phyloP scores from a whole-genome alignment of 2,888 invertebrate genomes.

The Junonia oenone region DNA sequence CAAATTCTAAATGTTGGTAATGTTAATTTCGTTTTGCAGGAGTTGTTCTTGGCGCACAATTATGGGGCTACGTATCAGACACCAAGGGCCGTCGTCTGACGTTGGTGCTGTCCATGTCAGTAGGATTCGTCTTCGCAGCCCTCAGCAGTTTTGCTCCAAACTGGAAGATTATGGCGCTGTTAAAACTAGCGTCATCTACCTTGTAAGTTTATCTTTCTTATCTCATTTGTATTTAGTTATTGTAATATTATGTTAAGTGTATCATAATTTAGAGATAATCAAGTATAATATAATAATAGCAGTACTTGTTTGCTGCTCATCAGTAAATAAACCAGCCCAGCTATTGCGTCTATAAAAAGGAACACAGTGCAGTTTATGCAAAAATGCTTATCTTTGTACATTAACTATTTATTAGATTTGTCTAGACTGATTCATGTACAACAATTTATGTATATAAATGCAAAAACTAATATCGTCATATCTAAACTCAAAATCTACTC shows the following conservation, averaged over 20 bases:
- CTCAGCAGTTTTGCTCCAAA: constrained; percentile 64
- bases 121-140: constrained; percentile 64
- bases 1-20: not conserved
- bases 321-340: too few species aligned
- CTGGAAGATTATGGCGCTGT: constrained; percentile 62
- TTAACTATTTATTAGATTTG: too few species aligned
- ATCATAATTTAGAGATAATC: not conserved
- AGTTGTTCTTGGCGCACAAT: constrained; percentile 64
- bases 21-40: constrained; percentile 38
- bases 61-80: constrained; percentile 72
- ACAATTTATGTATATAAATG: too few species aligned
- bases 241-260: not conserved
- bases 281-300: not conserved
- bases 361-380: too few species aligned
- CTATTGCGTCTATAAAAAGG: too few species aligned
- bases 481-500: too few species aligned
- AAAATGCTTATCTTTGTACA: too few species aligned
- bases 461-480: too few species aligned
- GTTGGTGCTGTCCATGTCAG: constrained; percentile 62
- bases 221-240: not conserved
- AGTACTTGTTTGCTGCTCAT: too few species aligned
- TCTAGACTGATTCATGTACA: too few species aligned
- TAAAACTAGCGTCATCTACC: constrained; percentile 64
- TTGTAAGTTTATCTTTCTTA: constrained; percentile 57
- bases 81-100: constrained; percentile 62